A percentile compares a stretch with the other conserved stretches of the same genome.
Evolutionary conservation across 1,140 invertebrate genomes (phyloP).

Genomic region (Musca vetustissima): DNA sequence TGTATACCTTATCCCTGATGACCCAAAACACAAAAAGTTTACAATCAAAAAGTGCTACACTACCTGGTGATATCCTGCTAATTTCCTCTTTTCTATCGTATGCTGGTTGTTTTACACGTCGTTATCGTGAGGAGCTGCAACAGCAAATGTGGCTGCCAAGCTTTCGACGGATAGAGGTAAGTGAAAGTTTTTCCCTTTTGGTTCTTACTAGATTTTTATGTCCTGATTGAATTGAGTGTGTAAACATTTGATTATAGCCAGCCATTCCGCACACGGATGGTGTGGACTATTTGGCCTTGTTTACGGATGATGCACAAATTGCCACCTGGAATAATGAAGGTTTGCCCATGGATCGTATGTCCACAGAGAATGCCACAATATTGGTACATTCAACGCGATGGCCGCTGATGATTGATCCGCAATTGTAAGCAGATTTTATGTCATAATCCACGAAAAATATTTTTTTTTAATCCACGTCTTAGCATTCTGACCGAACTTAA

Average conservation of each 20-base stretch:
- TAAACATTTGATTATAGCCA: slow-evolving; percentile 54
- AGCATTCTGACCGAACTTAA: no score
- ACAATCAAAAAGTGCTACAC: slow-evolving; percentile 67
- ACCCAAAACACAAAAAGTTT: slow-evolving; percentile 53
- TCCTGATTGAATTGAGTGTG: slow-evolving; percentile 36
- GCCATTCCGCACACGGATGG: slow-evolving; percentile 79
- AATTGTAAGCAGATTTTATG: slow-evolving; percentile 57
- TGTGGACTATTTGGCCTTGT: slow-evolving; percentile 77
- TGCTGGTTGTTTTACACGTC: slow-evolving; percentile 89
- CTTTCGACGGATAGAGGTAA: slow-evolving; percentile 58
- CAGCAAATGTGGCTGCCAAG: slow-evolving; percentile 71
- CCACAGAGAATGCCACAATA: slow-evolving; percentile 95
- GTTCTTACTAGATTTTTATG: background rate
- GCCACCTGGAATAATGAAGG: slow-evolving; percentile 95
- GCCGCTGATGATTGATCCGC: slow-evolving; percentile 95
- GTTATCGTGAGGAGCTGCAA: slow-evolving; percentile 80
- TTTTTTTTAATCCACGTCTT: no score
- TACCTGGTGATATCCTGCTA: slow-evolving; percentile 88
- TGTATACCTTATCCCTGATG: slow-evolving; percentile 42
- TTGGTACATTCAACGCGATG: slow-evolving; percentile 86
- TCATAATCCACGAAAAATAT: no score
- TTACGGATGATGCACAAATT: slow-evolving; percentile 90
- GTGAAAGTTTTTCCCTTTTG: slow-evolving; percentile 28
- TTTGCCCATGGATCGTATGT: slow-evolving; percentile 90
- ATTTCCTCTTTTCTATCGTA: slow-evolving; percentile 95